A percentile compares a stretch with the other conserved stretches of the same genome.
Evolutionary conservation across 2,888 invertebrate genomes (phyloP).

Genomic region (Ectemnius lituratus): DNA sequence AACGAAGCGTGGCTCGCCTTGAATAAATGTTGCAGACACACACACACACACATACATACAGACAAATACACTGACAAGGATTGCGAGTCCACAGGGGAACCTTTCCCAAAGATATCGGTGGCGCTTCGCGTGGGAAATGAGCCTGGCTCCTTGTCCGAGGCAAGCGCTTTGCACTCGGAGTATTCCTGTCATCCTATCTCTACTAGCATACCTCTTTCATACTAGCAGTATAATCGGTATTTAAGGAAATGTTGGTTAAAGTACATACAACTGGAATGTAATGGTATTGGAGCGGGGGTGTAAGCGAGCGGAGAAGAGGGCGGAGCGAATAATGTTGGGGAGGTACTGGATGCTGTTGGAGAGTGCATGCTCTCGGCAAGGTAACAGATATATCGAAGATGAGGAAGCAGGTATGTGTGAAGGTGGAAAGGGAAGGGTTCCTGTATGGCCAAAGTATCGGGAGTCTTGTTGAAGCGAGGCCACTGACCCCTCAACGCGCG

Average conservation of each 20-base stretch:
- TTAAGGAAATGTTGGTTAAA: not conserved
- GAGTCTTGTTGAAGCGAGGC: not conserved
- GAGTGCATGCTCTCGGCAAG: no score
- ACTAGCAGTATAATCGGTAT: not conserved
- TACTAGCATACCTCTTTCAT: not conserved
- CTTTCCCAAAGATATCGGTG: constrained; percentile 47
- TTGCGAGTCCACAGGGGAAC: constrained; percentile 30
- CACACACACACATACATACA: not conserved
- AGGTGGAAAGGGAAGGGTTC: not conserved
- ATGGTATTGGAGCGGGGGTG: not conserved
- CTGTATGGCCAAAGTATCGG: not conserved
- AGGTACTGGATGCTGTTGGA: no score
- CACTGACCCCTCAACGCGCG: not conserved
- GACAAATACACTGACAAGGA: no score
- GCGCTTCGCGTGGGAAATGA: constrained; percentile 39
- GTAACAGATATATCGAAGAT: no score
- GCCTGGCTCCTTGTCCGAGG: constrained; percentile 8
- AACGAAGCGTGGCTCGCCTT: not conserved
- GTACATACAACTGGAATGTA: not conserved
- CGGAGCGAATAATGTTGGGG: no score
- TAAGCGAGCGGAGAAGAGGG: no score
- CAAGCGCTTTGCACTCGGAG: not conserved
- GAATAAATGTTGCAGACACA: not conserved
- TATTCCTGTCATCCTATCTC: not conserved
- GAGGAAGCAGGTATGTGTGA: no score